phyloP scores from a whole-genome alignment of 1,140 invertebrate species.

The Hydropsyche tenuis region DNA sequence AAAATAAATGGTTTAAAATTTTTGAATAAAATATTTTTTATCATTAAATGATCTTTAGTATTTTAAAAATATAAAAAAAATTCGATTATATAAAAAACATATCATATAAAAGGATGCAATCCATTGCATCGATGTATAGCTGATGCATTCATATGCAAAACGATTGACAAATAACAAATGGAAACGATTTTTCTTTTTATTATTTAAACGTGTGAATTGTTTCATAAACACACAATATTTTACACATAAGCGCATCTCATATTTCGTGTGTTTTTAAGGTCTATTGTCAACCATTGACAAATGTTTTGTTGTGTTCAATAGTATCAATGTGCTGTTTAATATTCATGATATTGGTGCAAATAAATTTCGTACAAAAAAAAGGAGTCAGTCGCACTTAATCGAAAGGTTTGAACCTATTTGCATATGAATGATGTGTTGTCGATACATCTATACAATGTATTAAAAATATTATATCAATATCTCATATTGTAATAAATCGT shows the following conservation, averaged over 20 bases:
- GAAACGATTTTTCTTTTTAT: slow-evolving; percentile 32
- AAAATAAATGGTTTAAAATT: too few species aligned
- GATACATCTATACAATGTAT: background rate
- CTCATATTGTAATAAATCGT: background rate
- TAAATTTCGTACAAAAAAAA: slow-evolving; percentile 11
- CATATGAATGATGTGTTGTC: slow-evolving; percentile 38
- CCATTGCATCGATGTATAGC: too few species aligned
- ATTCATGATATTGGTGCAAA: slow-evolving; percentile 43
- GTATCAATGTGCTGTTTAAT: slow-evolving; percentile 37
- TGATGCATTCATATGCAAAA: slow-evolving; percentile 11
- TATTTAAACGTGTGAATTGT: slow-evolving; percentile 43
- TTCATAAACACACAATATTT: slow-evolving; percentile 35
- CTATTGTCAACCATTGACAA: slow-evolving; percentile 17
- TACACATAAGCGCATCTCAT: background rate
- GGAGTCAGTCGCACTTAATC: slow-evolving; percentile 42
- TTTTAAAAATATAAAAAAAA: too few species aligned
- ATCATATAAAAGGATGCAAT: too few species aligned
- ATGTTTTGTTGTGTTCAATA: slow-evolving; percentile 14
- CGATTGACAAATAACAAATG: slow-evolving; percentile 22
- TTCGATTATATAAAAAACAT: too few species aligned
- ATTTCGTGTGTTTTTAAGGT: background rate
- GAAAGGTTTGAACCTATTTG: slow-evolving; percentile 45
- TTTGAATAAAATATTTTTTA: too few species aligned
- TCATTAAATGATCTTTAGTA: too few species aligned
- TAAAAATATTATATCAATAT: slow-evolving; percentile 22